Evolutionary conservation across 2,888 invertebrate species (phyloP).

Genomic region (Thumatha senex): DNA sequence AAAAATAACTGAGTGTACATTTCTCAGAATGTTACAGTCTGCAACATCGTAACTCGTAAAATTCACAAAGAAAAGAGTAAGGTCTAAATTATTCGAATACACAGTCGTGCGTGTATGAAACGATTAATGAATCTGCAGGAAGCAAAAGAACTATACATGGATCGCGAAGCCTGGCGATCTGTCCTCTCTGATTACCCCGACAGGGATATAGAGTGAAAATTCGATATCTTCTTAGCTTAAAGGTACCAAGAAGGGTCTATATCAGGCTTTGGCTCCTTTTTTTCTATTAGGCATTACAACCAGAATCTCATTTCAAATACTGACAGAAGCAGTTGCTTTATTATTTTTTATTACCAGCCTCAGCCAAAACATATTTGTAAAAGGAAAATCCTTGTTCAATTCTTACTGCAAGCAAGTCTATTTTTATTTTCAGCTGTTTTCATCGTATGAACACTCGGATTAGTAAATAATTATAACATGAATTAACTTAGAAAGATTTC

Average conservation of each 20-base stretch:
- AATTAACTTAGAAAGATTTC: conserved; percentile 23
- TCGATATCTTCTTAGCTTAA: too few species aligned
- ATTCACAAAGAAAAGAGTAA: too few species aligned
- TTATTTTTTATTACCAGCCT: neutral
- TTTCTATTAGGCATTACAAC: neutral
- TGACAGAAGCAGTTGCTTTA: neutral
- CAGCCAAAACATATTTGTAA: neutral
- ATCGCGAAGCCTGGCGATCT: too few species aligned
- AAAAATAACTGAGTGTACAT: too few species aligned
- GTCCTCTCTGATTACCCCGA: too few species aligned
- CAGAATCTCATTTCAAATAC: neutral
- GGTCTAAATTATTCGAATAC: too few species aligned
- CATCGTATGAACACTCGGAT: neutral
- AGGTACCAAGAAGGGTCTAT: neutral
- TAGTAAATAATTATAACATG: conserved; percentile 15
- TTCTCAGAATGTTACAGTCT: too few species aligned
- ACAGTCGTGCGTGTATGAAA: too few species aligned
- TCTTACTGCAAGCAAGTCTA: neutral
- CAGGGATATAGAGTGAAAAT: too few species aligned
- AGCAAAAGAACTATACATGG: too few species aligned
- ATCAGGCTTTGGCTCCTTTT: neutral
- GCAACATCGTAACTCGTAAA: too few species aligned
- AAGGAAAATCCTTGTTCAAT: neutral
- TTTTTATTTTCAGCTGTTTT: conserved; percentile 9
- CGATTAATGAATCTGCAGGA: too few species aligned